Conservation (phyloP, 2,113 vertebrate genomes). For the Paramisgurnus dabryanus region DNA sequence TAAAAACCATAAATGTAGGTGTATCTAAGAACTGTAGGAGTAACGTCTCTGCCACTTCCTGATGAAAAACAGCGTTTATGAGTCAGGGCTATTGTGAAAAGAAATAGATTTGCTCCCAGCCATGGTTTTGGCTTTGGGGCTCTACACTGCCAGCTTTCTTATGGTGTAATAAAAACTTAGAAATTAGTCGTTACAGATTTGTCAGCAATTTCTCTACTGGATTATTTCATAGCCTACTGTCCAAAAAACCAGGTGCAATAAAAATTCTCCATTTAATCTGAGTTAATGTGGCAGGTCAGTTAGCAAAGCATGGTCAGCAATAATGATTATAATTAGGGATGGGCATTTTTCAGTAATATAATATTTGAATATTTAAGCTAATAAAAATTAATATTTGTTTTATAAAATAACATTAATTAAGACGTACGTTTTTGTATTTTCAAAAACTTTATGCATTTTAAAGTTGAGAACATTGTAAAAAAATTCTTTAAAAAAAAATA, state of each 20-base stretch:
- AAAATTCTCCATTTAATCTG: conserved; percentile 46
- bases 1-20: conserved; percentile 55
- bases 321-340: conserved; percentile 46
- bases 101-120: conserved; percentile 40
- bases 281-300: not conserved
- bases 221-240: conserved; percentile 37
- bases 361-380: not conserved
- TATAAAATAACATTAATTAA: no score
- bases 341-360: conserved; percentile 45
- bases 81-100: conserved; percentile 47
- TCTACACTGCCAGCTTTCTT: conserved; percentile 29
- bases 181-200: conserved; percentile 55
- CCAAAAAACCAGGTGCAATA: conserved; percentile 35
- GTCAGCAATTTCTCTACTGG: conserved; percentile 49
- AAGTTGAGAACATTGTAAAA: no score
- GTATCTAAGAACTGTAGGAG: not conserved
- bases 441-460: no score
- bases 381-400: no score
- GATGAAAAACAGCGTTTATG: conserved; percentile 60
- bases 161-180: conserved; percentile 50
- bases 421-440: no score
- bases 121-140: conserved; percentile 25
- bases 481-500: no score
- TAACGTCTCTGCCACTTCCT: conserved; percentile 42
- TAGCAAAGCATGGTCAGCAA: conserved; percentile 23